Base-by-base conservation (phyloP, 2,888 invertebrate genomes). In the Cacoxenus indagator region DNA sequence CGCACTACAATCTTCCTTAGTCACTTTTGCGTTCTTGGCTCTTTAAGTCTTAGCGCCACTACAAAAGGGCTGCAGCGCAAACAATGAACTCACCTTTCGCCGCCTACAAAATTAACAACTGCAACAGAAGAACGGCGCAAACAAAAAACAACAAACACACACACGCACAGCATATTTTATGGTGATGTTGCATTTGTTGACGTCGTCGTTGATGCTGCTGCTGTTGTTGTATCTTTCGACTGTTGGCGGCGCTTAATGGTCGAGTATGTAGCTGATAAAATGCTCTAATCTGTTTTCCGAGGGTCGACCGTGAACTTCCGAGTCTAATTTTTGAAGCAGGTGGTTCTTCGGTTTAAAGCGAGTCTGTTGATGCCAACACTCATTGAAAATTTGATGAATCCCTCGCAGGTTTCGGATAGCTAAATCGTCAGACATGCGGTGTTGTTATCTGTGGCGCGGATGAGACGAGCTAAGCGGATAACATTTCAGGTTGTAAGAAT, bases 401-500 rank as follows among this genome's bases (percentile, higher is more conserved):
- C 2, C 1, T 48, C n/a, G 19, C 17, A 29, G n/a, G 19, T 24
- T 57, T n/a, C 27, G n/a, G 37, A 19, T 59, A 31, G 6, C 1
- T 1, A 29, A 27, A 11, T 59, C 5, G 37, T 37, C 14, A 37
- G 2, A 37, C 1, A n/a, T 17, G 48, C 48, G 9, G 4, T 48
- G n/a, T n/a, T 4, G 48, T 4, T 11, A 37, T 37, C 9, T 5
- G 37, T 5, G 17, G 48, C 5, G 48, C 11, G n/a, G 48, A 17
- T 48, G 48, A 48, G 48, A 19, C 19, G n/a, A 6, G 9, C 2
- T 48, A 48, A 14, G 55, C 59, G 78, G 83, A 82, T 82, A 79
- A 77, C 76, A 79, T 82, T 81, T 82, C 81, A 72, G 83, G 78
- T 80, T 76, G 82, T 76, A 75, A 75, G 83, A 83, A 78, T 79